These are phyloP conservation scores for Brevipalpus yothersi DNA, from an alignment of 1,140 invertebrate genomes.

Conservation along the genomic window DNA sequence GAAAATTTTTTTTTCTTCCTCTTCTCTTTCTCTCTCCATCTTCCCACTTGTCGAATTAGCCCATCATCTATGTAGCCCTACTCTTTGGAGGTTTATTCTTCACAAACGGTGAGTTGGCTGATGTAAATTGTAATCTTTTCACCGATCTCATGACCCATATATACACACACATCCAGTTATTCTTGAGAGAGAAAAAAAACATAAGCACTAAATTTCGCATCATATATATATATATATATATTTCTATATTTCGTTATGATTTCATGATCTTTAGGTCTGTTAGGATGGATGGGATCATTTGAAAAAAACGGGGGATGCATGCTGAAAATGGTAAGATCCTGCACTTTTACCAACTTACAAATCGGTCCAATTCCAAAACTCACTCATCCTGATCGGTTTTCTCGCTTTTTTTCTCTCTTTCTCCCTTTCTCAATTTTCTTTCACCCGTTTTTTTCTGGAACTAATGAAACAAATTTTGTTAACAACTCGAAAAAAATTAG, in stretches of 20 bases:
- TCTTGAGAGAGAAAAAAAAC: not conserved
- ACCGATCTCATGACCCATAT: not conserved
- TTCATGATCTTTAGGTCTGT: conserved; percentile 5
- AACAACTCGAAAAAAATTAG: conserved; percentile 9
- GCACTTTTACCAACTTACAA: not conserved
- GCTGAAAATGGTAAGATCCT: conserved; percentile 6
- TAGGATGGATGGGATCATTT: conserved; percentile 13
- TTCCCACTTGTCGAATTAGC: conserved; percentile 11
- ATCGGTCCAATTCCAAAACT: not conserved
- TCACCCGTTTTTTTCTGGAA: not conserved
- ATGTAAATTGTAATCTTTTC: not conserved
- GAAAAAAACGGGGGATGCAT: conserved; percentile 10
- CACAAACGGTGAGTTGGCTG: conserved; percentile 16
- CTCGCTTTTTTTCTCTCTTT: not conserved
- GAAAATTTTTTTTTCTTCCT: not conserved
- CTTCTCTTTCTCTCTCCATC: conserved; percentile 17
- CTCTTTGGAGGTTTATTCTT: conserved; percentile 21
- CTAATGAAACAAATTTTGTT: conserved; percentile 1
- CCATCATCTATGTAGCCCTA: conserved; percentile 20
- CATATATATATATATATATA: not conserved
- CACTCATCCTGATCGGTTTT: not conserved
- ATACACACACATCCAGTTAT: too few species aligned
- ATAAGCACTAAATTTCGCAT: not conserved
- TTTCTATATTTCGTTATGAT: not conserved
- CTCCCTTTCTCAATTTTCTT: too few species aligned